These are phyloP conservation scores for Meganola albula DNA, from an alignment of 2,888 invertebrate species.

Conservation along the genomic window DNA sequence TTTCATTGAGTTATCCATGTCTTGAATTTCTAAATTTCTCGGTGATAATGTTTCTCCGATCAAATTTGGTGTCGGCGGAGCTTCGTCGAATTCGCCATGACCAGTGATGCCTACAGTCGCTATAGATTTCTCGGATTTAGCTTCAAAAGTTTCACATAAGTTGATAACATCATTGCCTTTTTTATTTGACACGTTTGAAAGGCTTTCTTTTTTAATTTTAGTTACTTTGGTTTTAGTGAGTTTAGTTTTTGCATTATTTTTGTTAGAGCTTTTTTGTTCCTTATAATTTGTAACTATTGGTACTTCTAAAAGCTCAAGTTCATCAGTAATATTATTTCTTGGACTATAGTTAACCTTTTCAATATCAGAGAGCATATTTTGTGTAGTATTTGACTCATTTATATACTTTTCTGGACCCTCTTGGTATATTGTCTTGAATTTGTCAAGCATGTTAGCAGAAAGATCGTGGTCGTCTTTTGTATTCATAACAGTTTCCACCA, in stretches of 20 bases:
- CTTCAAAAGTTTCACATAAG: constrained; percentile 13
- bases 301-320: neutral
- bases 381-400: constrained; percentile 42
- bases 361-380: constrained; percentile 42
- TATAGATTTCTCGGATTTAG: constrained; percentile 41
- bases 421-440: constrained; percentile 41
- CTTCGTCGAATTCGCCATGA: constrained; percentile 48
- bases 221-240: constrained; percentile 3
- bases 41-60: constrained; percentile 33
- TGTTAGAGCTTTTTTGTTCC: neutral
- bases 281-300: neutral
- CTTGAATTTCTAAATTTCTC: constrained; percentile 41
- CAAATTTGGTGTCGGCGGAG: constrained; percentile 38
- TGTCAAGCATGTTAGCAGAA: constrained; percentile 37
- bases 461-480: constrained; percentile 35
- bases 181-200: constrained; percentile 2
- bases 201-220: constrained; percentile 1
- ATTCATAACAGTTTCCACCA: constrained; percentile 40
- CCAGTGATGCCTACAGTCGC: constrained; percentile 50
- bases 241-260: neutral
- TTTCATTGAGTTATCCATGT: constrained; percentile 35
- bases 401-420: constrained; percentile 29
- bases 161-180: constrained; percentile 7
- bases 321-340: constrained; percentile 8
- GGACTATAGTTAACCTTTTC: constrained; percentile 34